Conservation (phyloP, 2,113 vertebrate species). For the Scopus umbretta region DNA sequence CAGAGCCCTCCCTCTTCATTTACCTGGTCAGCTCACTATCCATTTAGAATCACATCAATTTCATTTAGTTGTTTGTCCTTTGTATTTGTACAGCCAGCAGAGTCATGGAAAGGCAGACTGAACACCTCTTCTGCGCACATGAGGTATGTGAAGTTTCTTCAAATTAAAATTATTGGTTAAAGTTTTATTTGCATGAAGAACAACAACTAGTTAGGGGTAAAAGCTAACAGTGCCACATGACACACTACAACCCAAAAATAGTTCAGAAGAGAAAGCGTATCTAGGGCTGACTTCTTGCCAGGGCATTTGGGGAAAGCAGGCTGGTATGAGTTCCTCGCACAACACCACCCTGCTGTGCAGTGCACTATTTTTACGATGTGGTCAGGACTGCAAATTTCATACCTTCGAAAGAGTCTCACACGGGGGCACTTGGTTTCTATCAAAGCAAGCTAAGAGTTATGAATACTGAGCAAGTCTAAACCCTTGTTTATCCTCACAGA, state of each 20-base stretch:
- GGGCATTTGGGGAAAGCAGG: not conserved
- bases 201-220: not conserved
- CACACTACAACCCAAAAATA: not conserved
- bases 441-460: not conserved
- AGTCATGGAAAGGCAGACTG: not conserved
- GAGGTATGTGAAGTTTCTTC: not conserved
- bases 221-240: not conserved
- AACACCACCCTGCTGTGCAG: not conserved
- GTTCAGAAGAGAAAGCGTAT: accelerated
- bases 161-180: not conserved
- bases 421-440: not conserved
- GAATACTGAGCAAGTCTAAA: not conserved
- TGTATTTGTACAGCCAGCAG: not conserved
- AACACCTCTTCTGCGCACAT: not conserved
- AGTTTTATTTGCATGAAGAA: not conserved
- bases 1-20: not conserved
- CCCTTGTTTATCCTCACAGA: not conserved
- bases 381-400: not conserved
- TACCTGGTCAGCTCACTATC: not conserved
- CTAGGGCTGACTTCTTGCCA: not conserved
- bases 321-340: not conserved
- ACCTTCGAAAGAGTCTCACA: not conserved
- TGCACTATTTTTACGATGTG: not conserved
- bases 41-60: not conserved
- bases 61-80: not conserved